phyloP scores from a whole-genome alignment of 2,797 vertebrate genomes.

The Halcyon leucocephala region DNA sequence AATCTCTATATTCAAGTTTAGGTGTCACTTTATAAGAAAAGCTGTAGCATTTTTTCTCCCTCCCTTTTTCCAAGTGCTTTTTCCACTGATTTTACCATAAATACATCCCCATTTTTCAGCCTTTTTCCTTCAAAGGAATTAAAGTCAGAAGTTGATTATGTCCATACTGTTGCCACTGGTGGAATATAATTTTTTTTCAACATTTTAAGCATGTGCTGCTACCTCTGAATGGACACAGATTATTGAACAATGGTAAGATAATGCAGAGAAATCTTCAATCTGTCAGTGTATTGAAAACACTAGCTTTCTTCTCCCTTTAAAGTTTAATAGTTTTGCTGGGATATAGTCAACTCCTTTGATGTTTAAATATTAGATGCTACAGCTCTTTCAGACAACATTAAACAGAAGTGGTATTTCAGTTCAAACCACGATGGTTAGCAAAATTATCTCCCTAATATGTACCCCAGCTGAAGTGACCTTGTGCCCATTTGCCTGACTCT shows the following conservation, averaged over 20 bases:
- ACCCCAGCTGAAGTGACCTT: neutral
- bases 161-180: neutral
- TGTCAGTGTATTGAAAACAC: neutral
- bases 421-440: neutral
- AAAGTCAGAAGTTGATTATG: neutral
- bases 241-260: slow-evolving; percentile 16
- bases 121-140: neutral
- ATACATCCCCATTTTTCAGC: neutral
- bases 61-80: neutral
- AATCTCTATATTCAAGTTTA: slow-evolving; percentile 8
- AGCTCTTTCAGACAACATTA: neutral
- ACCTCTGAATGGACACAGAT: neutral
- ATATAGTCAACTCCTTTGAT: slow-evolving; percentile 34
- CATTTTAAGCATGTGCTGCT: neutral
- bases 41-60: neutral
- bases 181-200: neutral
- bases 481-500: neutral
- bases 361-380: neutral
- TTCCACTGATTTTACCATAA: neutral
- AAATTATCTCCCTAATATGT: neutral
- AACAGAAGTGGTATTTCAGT: neutral
- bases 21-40: neutral
- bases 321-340: neutral
- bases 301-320: slow-evolving; percentile 10
- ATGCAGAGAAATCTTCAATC: neutral